Base-by-base conservation (phyloP, 1,140 invertebrate genomes). In the Cotesia vestalis region DNA sequence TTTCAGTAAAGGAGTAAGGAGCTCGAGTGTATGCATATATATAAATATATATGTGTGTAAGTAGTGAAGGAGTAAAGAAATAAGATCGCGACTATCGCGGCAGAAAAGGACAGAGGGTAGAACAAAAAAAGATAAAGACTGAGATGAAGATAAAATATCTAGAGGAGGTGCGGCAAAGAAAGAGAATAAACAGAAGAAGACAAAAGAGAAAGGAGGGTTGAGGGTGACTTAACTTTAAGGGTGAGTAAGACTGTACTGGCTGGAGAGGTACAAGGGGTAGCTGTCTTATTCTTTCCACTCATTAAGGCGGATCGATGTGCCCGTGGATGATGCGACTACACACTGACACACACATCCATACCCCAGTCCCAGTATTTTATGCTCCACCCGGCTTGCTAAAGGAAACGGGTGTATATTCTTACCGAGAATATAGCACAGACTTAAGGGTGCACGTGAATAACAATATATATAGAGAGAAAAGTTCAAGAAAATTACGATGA, bases 231-330 rank as follows among this genome's bases (percentile, higher is more conserved):
- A 75, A 38, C 27, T 27, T 46, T 46, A 46, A 46, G 40, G 40
- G 40, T 46, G 40, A 46, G 40, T 46, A 46, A 46, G 40, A 46
- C 5, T 46, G 3, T 46, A 46, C 11, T 11, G 11, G 5, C 11
- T 55, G 20, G 66, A 53, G 46, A 27, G 66, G 46, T 74, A 73
- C 69, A 74, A 68, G 74, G 40, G 76, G 77, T 77, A 81, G 81
- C 83, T 84, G 84, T 85, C 84, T 86, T 86, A 85, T 87, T 87
- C 84, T 86, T 86, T 86, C 83, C 84, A 86, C 84, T 86, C 84
- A 86, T 87, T 86, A 87, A 87, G 84, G 84, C 82, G 84, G 85
- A 86, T 86, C 85, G 85, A 87, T 87, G 84, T 84, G 83, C 77
- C 82, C 79, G 81, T 83, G 80, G 83, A 83, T 84, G 82, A 80